These are phyloP conservation scores for Eupithecia tripunctaria DNA, from an alignment of 2,888 invertebrate species.

Conservation along the genomic window DNA sequence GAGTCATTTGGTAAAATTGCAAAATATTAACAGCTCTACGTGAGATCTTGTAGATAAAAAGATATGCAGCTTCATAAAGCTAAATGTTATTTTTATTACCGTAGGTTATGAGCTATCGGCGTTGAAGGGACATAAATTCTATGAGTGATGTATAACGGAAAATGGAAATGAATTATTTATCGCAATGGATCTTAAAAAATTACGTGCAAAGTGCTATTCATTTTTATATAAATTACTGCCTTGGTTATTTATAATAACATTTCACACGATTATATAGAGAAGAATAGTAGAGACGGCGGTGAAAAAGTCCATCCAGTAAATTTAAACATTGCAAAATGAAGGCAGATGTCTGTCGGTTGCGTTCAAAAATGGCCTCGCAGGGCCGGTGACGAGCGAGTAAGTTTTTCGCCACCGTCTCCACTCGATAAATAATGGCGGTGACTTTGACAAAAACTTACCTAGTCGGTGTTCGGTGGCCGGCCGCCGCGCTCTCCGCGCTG, in stretches of 20 bases:
- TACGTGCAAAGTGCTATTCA: slow-evolving; percentile 7
- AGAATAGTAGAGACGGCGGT: slow-evolving; percentile 39
- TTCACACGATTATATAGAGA: slow-evolving; percentile 37
- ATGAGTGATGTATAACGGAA: slow-evolving; percentile 30
- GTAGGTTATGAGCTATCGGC: not conserved
- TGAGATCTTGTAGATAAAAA: not conserved
- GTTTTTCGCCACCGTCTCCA: slow-evolving; percentile 84
- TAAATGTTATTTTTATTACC: slow-evolving; percentile 28
- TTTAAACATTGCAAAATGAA: slow-evolving; percentile 80
- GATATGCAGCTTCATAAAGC: slow-evolving; percentile 35
- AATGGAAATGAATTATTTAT: slow-evolving; percentile 41
- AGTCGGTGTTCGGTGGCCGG: slow-evolving; percentile 81
- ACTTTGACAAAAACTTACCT: slow-evolving; percentile 85
- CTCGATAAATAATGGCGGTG: slow-evolving; percentile 83
- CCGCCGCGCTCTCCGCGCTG: slow-evolving; percentile 65
- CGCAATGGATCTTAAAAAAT: slow-evolving; percentile 19
- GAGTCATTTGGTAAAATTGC: slow-evolving; percentile 72
- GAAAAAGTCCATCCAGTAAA: slow-evolving; percentile 60
- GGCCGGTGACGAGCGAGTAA: slow-evolving; percentile 75
- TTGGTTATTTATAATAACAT: slow-evolving; percentile 13
- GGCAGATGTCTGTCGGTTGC: slow-evolving; percentile 73
- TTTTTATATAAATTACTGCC: slow-evolving; percentile 13
- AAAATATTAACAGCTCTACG: slow-evolving; percentile 57
- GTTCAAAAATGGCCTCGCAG: slow-evolving; percentile 80
- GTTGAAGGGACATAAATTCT: not conserved